Evolutionary conservation across 1,140 invertebrate species (phyloP).

Genomic region (Oryzaephilus surinamensis): DNA sequence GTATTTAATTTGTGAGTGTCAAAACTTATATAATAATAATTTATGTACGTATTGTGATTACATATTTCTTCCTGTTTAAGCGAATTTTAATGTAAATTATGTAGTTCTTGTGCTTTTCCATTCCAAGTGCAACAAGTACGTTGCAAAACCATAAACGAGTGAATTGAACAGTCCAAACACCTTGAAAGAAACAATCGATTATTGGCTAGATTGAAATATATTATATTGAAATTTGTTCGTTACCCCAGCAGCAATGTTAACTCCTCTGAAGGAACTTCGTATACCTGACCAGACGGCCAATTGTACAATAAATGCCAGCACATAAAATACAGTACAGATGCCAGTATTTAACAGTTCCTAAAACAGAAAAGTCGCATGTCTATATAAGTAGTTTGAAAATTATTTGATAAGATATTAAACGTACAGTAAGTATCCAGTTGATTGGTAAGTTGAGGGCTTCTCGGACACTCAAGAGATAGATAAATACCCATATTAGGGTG

Average conservation of each 20-base stretch:
- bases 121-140: slow-evolving; percentile 65
- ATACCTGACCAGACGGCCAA: slow-evolving; percentile 48
- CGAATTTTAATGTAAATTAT: no score
- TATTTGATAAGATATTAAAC: slow-evolving; percentile 24
- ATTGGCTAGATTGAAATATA: slow-evolving; percentile 7
- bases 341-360: slow-evolving; percentile 71
- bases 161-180: slow-evolving; percentile 73
- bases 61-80: no score
- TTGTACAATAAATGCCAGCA: slow-evolving; percentile 70
- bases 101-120: slow-evolving; percentile 46
- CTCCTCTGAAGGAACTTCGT: slow-evolving; percentile 31
- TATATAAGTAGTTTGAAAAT: neutral
- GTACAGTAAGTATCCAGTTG: slow-evolving; percentile 75
- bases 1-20: neutral
- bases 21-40: neutral
- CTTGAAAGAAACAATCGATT: slow-evolving; percentile 40
- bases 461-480: slow-evolving; percentile 68
- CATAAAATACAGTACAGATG: slow-evolving; percentile 58
- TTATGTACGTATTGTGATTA: no score
- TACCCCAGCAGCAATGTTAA: slow-evolving; percentile 66
- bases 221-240: slow-evolving; percentile 28
- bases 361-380: slow-evolving; percentile 24
- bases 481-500: slow-evolving; percentile 67
- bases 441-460: slow-evolving; percentile 67
- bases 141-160: slow-evolving; percentile 61